Base-by-base conservation (phyloP, 1,140 invertebrate species). In the Drosophila biarmipes region DNA sequence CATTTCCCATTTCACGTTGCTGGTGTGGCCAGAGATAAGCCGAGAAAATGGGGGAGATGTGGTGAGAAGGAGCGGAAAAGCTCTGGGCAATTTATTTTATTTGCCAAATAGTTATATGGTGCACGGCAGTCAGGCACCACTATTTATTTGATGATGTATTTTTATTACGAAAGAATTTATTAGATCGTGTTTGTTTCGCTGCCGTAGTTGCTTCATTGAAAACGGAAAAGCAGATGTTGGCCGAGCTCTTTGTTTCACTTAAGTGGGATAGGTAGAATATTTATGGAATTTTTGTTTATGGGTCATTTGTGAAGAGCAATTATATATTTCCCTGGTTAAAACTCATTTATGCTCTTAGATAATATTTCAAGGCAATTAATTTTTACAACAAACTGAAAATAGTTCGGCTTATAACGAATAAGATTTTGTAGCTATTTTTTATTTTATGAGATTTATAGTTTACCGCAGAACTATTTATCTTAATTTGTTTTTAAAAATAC, bases 121-220 rank as follows among this genome's bases (percentile, higher is more conserved):
- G 61, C 80, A 85, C 80, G 80, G 78, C 73, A 80, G 49, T 55
- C 57, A 34, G 53, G 72, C 52, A 74, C 46, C 53, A 85, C 80
- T 85, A 85, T 84, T 85, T 85, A 85, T 78, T 86, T 87, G 74
- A 87, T 86, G 81, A 86, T 86, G 82, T 86, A 86, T 86, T 87
- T 86, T 82, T 86, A 86, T 86, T 74, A 67, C 82, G 63, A 75
- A 46, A 72, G 69, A 61, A 87, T 85, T 87, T 85, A 85, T 87
- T 85, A 86, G 71, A 66, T 74, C 71, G 57, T 63, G 63, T 73
- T 73, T 40, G 62, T n/a, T 48, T 58, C 59, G 53, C 62, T 67
- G 27, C 61, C 27, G 17, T 7, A 64, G 35, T 67, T 14, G 35
- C 29, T 34, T 46, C 72, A 75, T 66, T 78, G 80, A 71, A 84